Base-by-base conservation (phyloP, 2,888 invertebrate genomes). In the Heliconius ismenius region DNA sequence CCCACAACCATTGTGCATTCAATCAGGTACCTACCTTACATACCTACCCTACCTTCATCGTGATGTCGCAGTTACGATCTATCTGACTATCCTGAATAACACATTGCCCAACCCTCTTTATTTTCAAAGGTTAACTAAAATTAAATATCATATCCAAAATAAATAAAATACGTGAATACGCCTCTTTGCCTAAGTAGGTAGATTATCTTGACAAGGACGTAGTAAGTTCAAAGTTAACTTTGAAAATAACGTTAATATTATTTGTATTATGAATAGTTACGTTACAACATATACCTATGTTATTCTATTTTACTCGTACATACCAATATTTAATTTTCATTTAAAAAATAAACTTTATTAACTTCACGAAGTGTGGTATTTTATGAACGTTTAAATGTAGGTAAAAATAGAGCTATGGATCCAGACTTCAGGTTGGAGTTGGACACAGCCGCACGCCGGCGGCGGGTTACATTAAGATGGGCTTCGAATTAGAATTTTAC, bases 401-500 rank as follows among this genome's bases (percentile, higher is more conserved):
- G n/a, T 65, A 65, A 67, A 67, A 67, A 67, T 43, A 67, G 24
- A 67, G 39, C 24, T 54, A 15, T 83, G 83, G 83, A 83, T 82
- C 69, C 54, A 54, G 54, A 73, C 18, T 28, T 54, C 28, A 39
- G 68, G 36, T 39, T 11, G 11, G 36, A 32, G 79, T 74, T 76
- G 18, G 79, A 60, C 73, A 83, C 84, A 84, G 84, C 83, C 83
- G 58, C 76, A n/a, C 58, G 54, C 36, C 75, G 36, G 21, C 72
- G 64, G 70, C 64, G 64, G 78, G 83, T 82, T 81, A 81, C 83
- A 83, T 84, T 84, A 83, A 83, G 86, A 83, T 86, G 75, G 79
- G 89, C 88, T 90, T 91, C 88, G 88, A 92, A 93, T 92, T 92
- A 92, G 92, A 92, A 88, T 93, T 93, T 92, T 91, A 92, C 90